Conservation (phyloP, 2,113 vertebrate species). For the Lepisosteus oculatus region DNA sequence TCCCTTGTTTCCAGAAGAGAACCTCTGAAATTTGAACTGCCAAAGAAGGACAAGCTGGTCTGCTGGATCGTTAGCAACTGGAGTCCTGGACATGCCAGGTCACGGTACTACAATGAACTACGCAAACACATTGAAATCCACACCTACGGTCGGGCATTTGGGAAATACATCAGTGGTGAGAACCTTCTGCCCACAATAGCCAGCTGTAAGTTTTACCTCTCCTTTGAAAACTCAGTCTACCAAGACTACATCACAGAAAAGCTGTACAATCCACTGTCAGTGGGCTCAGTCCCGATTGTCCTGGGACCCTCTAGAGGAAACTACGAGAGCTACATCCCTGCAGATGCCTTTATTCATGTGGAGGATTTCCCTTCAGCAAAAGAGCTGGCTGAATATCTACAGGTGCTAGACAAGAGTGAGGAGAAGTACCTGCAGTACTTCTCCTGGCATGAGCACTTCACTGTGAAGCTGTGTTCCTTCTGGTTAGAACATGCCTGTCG, state of each 20-base stretch:
- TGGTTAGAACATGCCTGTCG: conserved; percentile 94
- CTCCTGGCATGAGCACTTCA: conserved; percentile 91
- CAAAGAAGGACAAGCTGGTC: too few relatives aligned
- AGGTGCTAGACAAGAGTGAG: conserved; percentile 89
- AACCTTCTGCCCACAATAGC: conserved; percentile 90
- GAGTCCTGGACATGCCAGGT: too few relatives aligned
- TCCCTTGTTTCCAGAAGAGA: too few relatives aligned
- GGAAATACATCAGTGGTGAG: too few relatives aligned
- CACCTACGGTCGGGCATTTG: too few relatives aligned
- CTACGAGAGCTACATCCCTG: conserved; percentile 93
- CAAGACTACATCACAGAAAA: conserved; percentile 98
- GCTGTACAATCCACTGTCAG: conserved; percentile 90
- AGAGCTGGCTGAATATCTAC: conserved; percentile 89
- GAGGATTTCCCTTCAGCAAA: conserved; percentile 89
- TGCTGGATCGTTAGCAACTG: too few relatives aligned
- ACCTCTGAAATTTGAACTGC: too few relatives aligned
- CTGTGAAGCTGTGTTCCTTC: conserved; percentile 85
- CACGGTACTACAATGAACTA: too few relatives aligned
- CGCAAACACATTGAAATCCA: too few relatives aligned
- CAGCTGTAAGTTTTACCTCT: conserved; percentile 92
- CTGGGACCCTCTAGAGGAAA: conserved; percentile 88
- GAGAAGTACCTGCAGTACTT: conserved; percentile 91
- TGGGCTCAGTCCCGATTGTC: conserved; percentile 90
- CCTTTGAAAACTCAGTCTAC: conserved; percentile 96
- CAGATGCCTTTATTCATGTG: conserved; percentile 91